Conservation (phyloP, 2,113 vertebrate species). For the Channa argus region DNA sequence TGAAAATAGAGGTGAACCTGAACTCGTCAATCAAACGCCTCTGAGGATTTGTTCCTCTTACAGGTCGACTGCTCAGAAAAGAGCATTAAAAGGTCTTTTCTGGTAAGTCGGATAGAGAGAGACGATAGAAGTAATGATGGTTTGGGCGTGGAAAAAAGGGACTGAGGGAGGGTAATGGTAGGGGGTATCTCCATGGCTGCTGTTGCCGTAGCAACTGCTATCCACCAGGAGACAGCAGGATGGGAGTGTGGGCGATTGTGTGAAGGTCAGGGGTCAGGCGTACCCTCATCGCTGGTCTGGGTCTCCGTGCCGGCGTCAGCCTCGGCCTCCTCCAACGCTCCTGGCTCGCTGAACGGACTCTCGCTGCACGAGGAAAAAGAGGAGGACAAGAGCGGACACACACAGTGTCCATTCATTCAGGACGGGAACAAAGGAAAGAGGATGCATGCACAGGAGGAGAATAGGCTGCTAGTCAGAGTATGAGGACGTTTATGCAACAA, state of each 20-base stretch:
- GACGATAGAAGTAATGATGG: slow-evolving; percentile 15
- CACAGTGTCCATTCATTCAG: slow-evolving; percentile 47
- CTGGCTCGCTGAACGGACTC: slow-evolving; percentile 97
- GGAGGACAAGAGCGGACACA: slow-evolving; percentile 5
- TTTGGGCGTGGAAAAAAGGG: slow-evolving; percentile 16
- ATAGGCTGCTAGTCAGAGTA: neutral
- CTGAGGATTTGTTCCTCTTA: slow-evolving; percentile 29
- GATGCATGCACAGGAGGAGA: slow-evolving; percentile 34
- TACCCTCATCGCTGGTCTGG: slow-evolving; percentile 98
- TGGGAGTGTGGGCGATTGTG: slow-evolving; percentile 49
- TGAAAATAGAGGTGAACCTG: slow-evolving; percentile 47
- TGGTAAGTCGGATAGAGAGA: slow-evolving; percentile 40
- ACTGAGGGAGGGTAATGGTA: slow-evolving; percentile 13
- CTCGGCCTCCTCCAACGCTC: slow-evolving; percentile 93
- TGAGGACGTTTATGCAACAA: slow-evolving; percentile 1
- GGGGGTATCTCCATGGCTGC: slow-evolving; percentile 69
- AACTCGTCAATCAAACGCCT: slow-evolving; percentile 59
- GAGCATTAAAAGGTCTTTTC: slow-evolving; percentile 25
- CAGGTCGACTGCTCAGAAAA: slow-evolving; percentile 49
- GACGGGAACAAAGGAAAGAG: slow-evolving; percentile 49
- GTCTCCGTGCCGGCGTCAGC: slow-evolving; percentile 93
- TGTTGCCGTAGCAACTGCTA: slow-evolving; percentile 75
- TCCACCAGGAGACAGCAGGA: slow-evolving; percentile 45
- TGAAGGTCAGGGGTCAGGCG: slow-evolving; percentile 70
- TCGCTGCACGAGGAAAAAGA: slow-evolving; percentile 82